phyloP scores from a whole-genome alignment of 2,888 invertebrate genomes.

The Xestia ashworthii region DNA sequence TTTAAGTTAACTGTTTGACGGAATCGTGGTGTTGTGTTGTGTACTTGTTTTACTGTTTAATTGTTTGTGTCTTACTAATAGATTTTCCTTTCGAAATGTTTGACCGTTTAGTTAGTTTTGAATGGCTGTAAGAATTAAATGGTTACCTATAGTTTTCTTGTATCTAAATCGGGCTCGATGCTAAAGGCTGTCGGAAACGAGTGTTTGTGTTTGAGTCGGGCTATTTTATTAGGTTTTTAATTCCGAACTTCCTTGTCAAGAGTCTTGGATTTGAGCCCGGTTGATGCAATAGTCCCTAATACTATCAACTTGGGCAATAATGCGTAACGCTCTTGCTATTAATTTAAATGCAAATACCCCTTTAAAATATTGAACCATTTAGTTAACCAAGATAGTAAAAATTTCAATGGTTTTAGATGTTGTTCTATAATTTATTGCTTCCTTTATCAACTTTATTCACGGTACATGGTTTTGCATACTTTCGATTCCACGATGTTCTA shows the following conservation, averaged over 20 bases:
- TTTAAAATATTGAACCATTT: slow-evolving; percentile 33
- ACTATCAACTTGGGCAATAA: neutral
- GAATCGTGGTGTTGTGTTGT: slow-evolving; percentile 56
- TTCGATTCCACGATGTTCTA: slow-evolving; percentile 23
- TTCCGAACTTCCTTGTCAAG: neutral
- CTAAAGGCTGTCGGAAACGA: neutral
- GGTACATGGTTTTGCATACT: slow-evolving; percentile 34
- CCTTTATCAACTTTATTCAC: slow-evolving; percentile 24
- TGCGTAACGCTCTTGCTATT: neutral
- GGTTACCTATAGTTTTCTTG: neutral
- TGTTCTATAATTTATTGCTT: slow-evolving; percentile 35
- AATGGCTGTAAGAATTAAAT: slow-evolving; percentile 9
- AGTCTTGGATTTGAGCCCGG: neutral
- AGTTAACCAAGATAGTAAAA: neutral
- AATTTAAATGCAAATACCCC: neutral
- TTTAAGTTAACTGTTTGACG: slow-evolving; percentile 59
- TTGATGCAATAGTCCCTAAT: neutral
- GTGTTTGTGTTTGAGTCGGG: neutral
- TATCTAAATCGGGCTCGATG: neutral
- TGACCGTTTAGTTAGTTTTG: slow-evolving; percentile 1
- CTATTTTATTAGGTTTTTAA: neutral
- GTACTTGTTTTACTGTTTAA: slow-evolving; percentile 63
- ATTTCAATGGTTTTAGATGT: slow-evolving; percentile 2
- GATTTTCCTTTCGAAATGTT: slow-evolving; percentile 47
- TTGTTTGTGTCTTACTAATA: slow-evolving; percentile 54